phyloP scores from a whole-genome alignment of 2,113 vertebrate species.

The Mus spicilegus region DNA sequence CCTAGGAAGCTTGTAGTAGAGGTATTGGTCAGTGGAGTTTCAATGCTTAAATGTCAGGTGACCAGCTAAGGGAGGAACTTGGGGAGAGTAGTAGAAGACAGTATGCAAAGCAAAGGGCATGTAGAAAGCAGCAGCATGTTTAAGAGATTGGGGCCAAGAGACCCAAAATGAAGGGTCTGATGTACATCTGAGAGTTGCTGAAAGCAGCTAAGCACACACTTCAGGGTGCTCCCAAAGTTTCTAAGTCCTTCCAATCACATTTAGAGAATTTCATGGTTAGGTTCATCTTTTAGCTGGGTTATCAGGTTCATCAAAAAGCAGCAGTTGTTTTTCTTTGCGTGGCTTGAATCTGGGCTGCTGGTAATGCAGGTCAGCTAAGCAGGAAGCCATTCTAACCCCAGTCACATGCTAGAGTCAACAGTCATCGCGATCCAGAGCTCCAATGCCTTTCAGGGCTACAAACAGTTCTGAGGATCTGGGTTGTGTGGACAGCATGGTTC shows the following conservation, averaged over 20 bases:
- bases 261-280: neutral
- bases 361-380: neutral
- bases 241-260: neutral
- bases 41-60: neutral
- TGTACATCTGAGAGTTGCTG: neutral
- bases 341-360: neutral
- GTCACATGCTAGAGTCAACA: constrained; percentile 3
- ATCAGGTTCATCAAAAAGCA: neutral
- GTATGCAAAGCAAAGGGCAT: neutral
- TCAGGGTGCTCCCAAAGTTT: neutral
- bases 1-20: constrained; percentile 11
- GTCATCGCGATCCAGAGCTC: neutral
- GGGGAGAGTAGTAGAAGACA: neutral
- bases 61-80: neutral
- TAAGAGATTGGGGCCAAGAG: neutral
- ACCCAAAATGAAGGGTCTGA: neutral
- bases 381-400: neutral
- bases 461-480: neutral
- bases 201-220: neutral
- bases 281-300: constrained; percentile 23
- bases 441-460: neutral
- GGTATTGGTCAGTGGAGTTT: neutral
- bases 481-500: neutral
- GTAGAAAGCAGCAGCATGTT: neutral
- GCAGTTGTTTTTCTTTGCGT: neutral